A percentile compares a stretch with the other conserved stretches of the same genome.
Conservation (phyloP, 2,888 invertebrate species). For the Adineta ricciae region DNA sequence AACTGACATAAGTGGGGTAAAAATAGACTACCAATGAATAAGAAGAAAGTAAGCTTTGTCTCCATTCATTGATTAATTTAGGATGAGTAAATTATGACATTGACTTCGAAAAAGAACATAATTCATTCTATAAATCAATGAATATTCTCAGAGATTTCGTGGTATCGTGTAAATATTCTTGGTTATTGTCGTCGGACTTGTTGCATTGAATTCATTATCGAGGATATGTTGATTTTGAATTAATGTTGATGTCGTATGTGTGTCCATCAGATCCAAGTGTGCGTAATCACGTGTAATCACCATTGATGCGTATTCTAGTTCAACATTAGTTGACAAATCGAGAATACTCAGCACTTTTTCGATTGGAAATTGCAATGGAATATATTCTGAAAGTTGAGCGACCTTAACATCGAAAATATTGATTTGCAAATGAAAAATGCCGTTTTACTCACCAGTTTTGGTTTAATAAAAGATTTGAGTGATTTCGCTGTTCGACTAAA, state of each 20-base stretch:
- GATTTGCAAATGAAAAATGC: not conserved
- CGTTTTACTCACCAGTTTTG: not conserved
- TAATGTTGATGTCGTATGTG: not conserved
- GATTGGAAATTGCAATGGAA: constrained; percentile 21
- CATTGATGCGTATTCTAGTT: constrained; percentile 18
- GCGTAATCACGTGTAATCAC: not conserved
- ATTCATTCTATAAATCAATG: too few relatives aligned
- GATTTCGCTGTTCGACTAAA: not conserved
- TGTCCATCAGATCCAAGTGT: not conserved
- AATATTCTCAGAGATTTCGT: not conserved
- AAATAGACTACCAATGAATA: not conserved
- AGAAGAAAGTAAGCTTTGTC: too few relatives aligned
- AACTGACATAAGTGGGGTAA: not conserved
- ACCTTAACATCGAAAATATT: not conserved
- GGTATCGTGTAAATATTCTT: constrained; percentile 15
- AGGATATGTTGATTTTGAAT: not conserved
- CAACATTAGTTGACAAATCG: not conserved
- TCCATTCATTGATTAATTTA: too few relatives aligned
- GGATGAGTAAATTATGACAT: too few relatives aligned
- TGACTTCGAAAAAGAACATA: too few relatives aligned
- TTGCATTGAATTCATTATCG: not conserved
- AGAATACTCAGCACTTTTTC: constrained; percentile 15
- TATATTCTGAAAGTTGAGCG: not conserved
- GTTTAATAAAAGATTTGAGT: not conserved
- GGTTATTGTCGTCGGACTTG: not conserved